Conservation (phyloP, 2,888 invertebrate species). For the Aproaerema taeniolella region DNA sequence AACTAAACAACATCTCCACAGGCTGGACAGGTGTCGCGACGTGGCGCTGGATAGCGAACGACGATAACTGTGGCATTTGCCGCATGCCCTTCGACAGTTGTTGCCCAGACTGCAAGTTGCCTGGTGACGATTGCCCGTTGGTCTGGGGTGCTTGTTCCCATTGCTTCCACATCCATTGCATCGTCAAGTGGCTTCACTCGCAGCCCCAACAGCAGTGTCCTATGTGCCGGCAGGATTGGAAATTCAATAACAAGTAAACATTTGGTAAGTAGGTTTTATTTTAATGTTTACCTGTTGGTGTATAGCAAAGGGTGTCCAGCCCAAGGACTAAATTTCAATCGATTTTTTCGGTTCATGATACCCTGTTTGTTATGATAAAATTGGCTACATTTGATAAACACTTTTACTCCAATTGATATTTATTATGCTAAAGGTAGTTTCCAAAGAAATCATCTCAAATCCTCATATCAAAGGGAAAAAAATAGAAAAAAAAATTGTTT, state of each 20-base stretch:
- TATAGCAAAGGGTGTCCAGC: no score
- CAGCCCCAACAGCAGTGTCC: slow-evolving; percentile 93
- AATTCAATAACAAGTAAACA: slow-evolving; percentile 88
- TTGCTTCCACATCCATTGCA: slow-evolving; percentile 99
- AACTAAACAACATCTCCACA: slow-evolving; percentile 33
- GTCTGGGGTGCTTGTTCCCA: slow-evolving; percentile 99
- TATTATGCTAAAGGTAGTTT: no score
- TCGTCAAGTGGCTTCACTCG: slow-evolving; percentile 99
- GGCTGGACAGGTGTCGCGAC: slow-evolving; percentile 97
- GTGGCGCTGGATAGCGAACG: slow-evolving; percentile 99
- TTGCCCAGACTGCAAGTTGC: slow-evolving; percentile 97
- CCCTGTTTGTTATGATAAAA: no score
- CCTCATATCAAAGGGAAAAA: no score
- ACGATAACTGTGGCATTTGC: slow-evolving; percentile 99
- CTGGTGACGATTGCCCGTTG: slow-evolving; percentile 98
- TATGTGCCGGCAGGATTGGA: slow-evolving; percentile 99
- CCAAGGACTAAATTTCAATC: no score
- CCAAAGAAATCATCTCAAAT: no score
- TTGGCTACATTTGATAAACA: no score
- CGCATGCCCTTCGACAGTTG: slow-evolving; percentile 99
- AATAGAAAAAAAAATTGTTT: no score
- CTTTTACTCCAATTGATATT: no score
- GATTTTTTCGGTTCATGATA: no score
- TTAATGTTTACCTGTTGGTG: no score
- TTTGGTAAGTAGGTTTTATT: slow-evolving; percentile 9